Evolutionary conservation across 2,888 invertebrate genomes (phyloP), one percentile per base, ranked within the genome.

Genomic region (Lithophane socia): DNA sequence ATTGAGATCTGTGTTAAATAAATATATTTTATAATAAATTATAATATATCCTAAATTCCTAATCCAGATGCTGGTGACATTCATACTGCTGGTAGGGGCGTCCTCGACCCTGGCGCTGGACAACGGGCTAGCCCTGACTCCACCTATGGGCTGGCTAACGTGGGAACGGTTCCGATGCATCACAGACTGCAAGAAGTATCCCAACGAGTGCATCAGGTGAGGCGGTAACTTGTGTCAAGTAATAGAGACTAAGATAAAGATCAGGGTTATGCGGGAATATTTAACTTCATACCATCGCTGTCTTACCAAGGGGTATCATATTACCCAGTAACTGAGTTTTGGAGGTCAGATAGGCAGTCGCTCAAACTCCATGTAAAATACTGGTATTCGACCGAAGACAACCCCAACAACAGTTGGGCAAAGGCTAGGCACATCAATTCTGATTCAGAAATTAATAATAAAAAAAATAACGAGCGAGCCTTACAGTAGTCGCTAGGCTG

Each of bases 81-180:
- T 86, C 13, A n/a, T 93, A 8, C 18, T 94, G 7, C 66, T 89
- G 9, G 83, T 80, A 18, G 70, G 91, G 10, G 56, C 92, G 21
- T 82, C 92, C 3, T 80, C 89, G 4, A 83, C 79, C 18, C 66
- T 87, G 49, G 92, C 93, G 0, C 90, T 98, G 75, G 97, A 98
- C 85, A 98, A 98, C 92, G 98, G 98, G 0, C 91, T 98, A 66
- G 98, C 97, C 0, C 89, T 95, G 74, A 98, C 97, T 3, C 98
- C 98, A 0, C 98, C 98, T 0, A 98, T 98, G 98, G 98, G 98
- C 56, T 98, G 98, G 98, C 95, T 98, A 86, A 97, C 97, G 0
- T 98, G 98, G 98, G 97, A 98, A 88, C 91, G 98, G 80, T 98
- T 97, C 90, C 92, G 97, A 42, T 98, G 98, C 90, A 97, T 97